Evolutionary conservation across 1,140 invertebrate species (phyloP), one percentile per base, ranked within the genome.

Genomic region (Zaprionus inermis): DNA sequence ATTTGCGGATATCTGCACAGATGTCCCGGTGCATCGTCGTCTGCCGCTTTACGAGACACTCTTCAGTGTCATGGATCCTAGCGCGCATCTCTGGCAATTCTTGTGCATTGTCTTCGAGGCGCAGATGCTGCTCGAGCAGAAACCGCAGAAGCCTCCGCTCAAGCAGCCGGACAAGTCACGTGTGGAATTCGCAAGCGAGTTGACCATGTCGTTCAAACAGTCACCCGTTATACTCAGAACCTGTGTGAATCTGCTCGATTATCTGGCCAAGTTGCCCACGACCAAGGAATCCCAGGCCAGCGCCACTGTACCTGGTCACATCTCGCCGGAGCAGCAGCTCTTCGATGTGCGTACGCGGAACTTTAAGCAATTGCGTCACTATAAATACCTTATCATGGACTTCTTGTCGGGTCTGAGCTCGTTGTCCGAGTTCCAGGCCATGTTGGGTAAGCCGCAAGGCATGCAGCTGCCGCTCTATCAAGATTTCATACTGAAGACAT

Each of bases 11-110:
- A 97, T 97, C 1, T 94, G 98, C 20, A 93, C 97, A 1, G 97
- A 99, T 92, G 97, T 99, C 52, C 98, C 98, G 0, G 95, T 96
- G 79, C 98, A 99, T 93, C 94, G 98, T 44, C 93, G 97, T 41
- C 92, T 96, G 30, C 95, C 96, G 0, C 91, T 99, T 1, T 98
- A 98, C 73, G 94, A 94, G 5, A 97, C 97, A 72, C 92, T 99
- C 0, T 92, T 98, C 5, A 93, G 94, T 34, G 95, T 96, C 1
- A 92, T 98, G 1, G 94, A 95, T 36, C 93, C 94, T 1, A 93
- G 95, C 32, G 93, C 96, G 34, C 95, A 96, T 91, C 93, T 99
- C 1, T 96, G 97, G 94, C 93, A 96, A 7, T 96, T 97, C 81
- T 93, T 96, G n/a, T 93, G 95, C 49, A 86, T 97, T 5, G 92